These are phyloP conservation scores for Andrena marginata DNA, from an alignment of 2,888 invertebrate species.

Conservation along the genomic window DNA sequence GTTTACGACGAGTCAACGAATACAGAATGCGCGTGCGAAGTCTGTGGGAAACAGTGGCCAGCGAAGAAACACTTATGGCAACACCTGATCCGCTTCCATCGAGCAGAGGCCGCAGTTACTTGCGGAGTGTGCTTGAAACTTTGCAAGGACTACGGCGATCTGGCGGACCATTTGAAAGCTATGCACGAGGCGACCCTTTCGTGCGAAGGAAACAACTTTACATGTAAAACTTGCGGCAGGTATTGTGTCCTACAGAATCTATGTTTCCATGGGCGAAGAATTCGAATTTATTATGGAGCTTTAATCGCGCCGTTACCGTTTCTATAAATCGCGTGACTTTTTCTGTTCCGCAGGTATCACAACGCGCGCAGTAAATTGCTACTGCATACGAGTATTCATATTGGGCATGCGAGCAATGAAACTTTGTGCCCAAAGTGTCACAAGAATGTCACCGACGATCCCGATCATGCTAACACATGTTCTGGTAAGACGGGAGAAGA, in stretches of 20 bases:
- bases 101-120: slow-evolving; percentile 87
- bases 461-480: slow-evolving; percentile 77
- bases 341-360: slow-evolving; percentile 83
- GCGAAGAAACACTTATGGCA: slow-evolving; percentile 88
- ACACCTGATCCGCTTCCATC: slow-evolving; percentile 87
- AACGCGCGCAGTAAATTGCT: slow-evolving; percentile 87
- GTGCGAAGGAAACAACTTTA: slow-evolving; percentile 87
- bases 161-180: slow-evolving; percentile 85
- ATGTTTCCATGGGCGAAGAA: background rate
- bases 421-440: slow-evolving; percentile 80
- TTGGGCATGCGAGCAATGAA: slow-evolving; percentile 82
- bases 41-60: slow-evolving; percentile 88
- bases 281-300: background rate
- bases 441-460: slow-evolving; percentile 77
- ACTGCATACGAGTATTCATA: slow-evolving; percentile 87
- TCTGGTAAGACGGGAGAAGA: slow-evolving; percentile 67
- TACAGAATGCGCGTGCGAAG: slow-evolving; percentile 85
- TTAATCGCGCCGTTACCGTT: no score
- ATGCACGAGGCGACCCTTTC: slow-evolving; percentile 86
- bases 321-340: background rate
- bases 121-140: slow-evolving; percentile 88
- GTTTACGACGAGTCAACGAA: slow-evolving; percentile 86
- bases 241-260: slow-evolving; percentile 7
- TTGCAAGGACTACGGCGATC: slow-evolving; percentile 85
- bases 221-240: slow-evolving; percentile 86